Percentiles rank a stretch among this genome's conserved stretches.
phyloP scores from a whole-genome alignment of 2,888 invertebrate genomes.

The Apodemia duryi region DNA sequence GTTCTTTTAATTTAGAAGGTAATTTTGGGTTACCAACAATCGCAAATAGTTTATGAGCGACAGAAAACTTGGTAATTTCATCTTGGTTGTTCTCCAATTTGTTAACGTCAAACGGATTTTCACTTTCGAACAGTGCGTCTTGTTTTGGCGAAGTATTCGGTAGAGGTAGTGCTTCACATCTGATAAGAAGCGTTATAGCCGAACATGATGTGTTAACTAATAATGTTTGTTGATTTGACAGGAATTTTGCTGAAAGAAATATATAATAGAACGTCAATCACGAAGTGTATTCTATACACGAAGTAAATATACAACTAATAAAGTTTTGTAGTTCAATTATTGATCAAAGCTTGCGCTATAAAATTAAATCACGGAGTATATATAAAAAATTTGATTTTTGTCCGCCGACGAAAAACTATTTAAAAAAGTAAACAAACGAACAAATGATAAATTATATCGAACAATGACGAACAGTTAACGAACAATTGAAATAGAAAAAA shows the following conservation, averaged over 20 bases:
- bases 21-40: constrained; percentile 85
- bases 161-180: constrained; percentile 84
- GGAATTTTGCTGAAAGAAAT: constrained; percentile 79
- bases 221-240: constrained; percentile 81
- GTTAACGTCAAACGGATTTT: constrained; percentile 58
- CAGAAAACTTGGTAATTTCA: constrained; percentile 81
- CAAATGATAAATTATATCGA: too few species aligned
- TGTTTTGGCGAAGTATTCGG: constrained; percentile 62
- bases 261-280: background rate
- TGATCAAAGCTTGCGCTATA: too few species aligned
- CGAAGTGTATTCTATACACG: too few species aligned
- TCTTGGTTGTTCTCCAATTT: constrained; percentile 41
- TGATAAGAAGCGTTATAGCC: constrained; percentile 85
- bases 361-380: too few species aligned
- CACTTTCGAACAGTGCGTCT: constrained; percentile 49
- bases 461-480: too few species aligned
- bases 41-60: constrained; percentile 85
- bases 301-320: too few species aligned
- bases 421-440: too few species aligned
- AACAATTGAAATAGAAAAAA: too few species aligned
- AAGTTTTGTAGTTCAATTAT: too few species aligned
- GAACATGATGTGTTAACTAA: constrained; percentile 84
- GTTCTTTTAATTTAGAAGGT: constrained; percentile 86
- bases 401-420: too few species aligned
- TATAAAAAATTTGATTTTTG: too few species aligned